These are phyloP conservation scores for Eupithecia abbreviata DNA, from an alignment of 2,888 invertebrate species.

Conservation along the genomic window DNA sequence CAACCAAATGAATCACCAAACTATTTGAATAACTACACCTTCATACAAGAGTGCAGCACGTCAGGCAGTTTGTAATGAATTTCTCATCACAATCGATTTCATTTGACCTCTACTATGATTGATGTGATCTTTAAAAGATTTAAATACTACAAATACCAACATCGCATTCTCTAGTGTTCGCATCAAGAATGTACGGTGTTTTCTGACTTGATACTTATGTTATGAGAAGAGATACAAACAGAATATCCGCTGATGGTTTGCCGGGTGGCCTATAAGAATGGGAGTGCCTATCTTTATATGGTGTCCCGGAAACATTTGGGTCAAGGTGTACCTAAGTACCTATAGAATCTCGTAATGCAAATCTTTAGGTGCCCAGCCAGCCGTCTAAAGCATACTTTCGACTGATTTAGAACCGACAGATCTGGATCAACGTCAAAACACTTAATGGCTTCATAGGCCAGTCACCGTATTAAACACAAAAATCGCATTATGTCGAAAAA, in stretches of 20 bases:
- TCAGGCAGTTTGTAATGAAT: not conserved
- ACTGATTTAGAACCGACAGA: constrained; percentile 15
- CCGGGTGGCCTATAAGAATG: not conserved
- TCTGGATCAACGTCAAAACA: constrained; percentile 21
- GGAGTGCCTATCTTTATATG: constrained; percentile 8
- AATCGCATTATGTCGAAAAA: too few relatives aligned
- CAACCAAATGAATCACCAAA: not conserved
- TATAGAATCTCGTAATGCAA: constrained; percentile 7
- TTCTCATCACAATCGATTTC: not conserved
- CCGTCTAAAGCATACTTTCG: not conserved
- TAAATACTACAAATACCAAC: not conserved
- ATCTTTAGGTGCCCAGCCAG: not conserved
- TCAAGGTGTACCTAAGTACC: not conserved
- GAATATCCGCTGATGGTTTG: not conserved
- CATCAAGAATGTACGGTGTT: not conserved
- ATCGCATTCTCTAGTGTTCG: not conserved
- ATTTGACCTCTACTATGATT: not conserved
- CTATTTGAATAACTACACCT: not conserved
- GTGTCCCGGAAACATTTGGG: not conserved
- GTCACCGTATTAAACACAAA: too few relatives aligned
- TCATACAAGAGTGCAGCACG: not conserved
- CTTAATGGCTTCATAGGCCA: not conserved
- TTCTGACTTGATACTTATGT: too few relatives aligned
- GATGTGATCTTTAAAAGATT: constrained; percentile 2
- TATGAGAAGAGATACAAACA: not conserved